A percentile compares a stretch with the other conserved stretches of the same genome.
Conservation (phyloP, 2,888 invertebrate genomes). For the Automeris io region DNA sequence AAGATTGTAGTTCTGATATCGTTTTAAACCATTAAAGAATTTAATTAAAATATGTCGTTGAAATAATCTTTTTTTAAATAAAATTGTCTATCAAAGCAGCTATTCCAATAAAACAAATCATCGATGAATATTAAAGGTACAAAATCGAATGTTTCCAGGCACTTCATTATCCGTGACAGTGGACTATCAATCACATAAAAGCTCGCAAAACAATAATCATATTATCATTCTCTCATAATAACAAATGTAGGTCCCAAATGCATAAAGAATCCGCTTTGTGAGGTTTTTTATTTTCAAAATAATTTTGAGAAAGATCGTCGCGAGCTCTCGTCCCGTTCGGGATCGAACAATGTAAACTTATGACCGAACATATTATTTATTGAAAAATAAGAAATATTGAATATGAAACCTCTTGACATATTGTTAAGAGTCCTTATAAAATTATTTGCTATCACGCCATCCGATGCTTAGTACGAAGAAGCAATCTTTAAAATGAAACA, state of each 20-base stretch:
- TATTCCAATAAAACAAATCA: slow-evolving; percentile 12
- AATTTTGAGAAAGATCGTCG: slow-evolving; percentile 65
- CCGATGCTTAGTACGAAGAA: slow-evolving; percentile 54
- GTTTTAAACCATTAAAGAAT: too few relatives aligned
- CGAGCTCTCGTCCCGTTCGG: slow-evolving; percentile 49
- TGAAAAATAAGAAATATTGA: slow-evolving; percentile 62
- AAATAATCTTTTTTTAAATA: too few relatives aligned
- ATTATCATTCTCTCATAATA: slow-evolving; percentile 75
- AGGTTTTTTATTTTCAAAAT: slow-evolving; percentile 51
- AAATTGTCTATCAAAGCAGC: slow-evolving; percentile 1
- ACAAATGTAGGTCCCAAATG: slow-evolving; percentile 66
- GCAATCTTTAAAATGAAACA: slow-evolving; percentile 49
- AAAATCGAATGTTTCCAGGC: slow-evolving; percentile 48
- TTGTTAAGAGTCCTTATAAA: slow-evolving; percentile 71
- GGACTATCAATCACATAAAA: slow-evolving; percentile 64
- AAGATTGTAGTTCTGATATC: slow-evolving; percentile 2
- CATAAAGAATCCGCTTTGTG: slow-evolving; percentile 69
- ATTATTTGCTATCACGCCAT: slow-evolving; percentile 76
- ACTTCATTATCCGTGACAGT: slow-evolving; percentile 70
- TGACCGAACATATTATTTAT: slow-evolving; percentile 70
- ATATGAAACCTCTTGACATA: slow-evolving; percentile 63
- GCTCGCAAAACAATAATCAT: slow-evolving; percentile 75
- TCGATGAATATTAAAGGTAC: slow-evolving; percentile 33
- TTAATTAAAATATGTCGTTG: too few relatives aligned
- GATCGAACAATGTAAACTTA: slow-evolving; percentile 73